phyloP scores from a whole-genome alignment of 2,797 vertebrate species.

The Lagodon rhomboides region DNA sequence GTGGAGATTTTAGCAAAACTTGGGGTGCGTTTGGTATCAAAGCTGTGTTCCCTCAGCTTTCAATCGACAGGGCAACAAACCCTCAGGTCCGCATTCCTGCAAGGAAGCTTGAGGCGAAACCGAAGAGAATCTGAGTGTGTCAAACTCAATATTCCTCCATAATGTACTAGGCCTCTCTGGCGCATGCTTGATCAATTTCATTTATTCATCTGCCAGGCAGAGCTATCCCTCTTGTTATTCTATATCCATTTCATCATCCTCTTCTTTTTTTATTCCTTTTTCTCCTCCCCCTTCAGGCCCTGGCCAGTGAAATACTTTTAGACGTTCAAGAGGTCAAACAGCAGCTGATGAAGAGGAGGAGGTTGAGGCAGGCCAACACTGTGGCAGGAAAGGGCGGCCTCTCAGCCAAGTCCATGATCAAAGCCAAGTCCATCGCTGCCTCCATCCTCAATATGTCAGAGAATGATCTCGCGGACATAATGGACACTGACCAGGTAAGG shows the following conservation, averaged over 20 bases:
- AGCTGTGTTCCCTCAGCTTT: constrained; percentile 81
- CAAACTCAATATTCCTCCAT: constrained; percentile 87
- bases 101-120: constrained; percentile 79
- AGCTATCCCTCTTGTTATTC: constrained; percentile 80
- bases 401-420: constrained; percentile 89
- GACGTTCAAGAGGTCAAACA: constrained; percentile 87
- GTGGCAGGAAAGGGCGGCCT: constrained; percentile 73
- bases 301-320: constrained; percentile 89
- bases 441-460: constrained; percentile 95
- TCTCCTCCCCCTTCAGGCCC: constrained; percentile 82
- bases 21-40: constrained; percentile 81
- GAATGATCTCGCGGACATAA: constrained; percentile 90
- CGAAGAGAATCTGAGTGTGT: constrained; percentile 82
- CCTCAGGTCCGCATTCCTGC: constrained; percentile 80
- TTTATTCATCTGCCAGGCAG: constrained; percentile 82
- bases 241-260: constrained; percentile 79
- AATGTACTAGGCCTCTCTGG: constrained; percentile 83
- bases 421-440: constrained; percentile 91
- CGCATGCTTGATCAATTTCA: constrained; percentile 85
- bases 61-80: constrained; percentile 82
- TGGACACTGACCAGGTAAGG: constrained; percentile 91
- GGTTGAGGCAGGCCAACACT: constrained; percentile 83
- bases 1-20: constrained; percentile 82
- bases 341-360: constrained; percentile 86
- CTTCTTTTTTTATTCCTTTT: constrained; percentile 65